Conservation (phyloP, 2,113 vertebrate genomes). For the Gnathonemus longibarbis region DNA sequence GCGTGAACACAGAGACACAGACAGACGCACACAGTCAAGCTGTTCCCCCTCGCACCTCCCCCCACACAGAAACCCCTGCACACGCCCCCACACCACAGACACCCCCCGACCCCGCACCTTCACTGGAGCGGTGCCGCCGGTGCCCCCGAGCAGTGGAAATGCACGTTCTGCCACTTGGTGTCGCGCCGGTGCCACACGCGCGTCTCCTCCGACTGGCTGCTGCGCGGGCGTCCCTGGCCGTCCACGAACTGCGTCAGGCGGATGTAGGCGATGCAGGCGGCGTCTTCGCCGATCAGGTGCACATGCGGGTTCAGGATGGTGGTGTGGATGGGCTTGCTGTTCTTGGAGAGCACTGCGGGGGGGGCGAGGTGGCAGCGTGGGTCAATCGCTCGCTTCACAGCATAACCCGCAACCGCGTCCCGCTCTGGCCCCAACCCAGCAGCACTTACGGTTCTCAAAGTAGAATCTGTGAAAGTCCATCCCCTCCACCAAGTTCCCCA, state of each 20-base stretch:
- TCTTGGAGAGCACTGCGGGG: conserved; percentile 80
- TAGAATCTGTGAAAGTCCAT: conserved; percentile 99
- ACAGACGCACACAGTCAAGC: not conserved
- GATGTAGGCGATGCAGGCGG: conserved; percentile 87
- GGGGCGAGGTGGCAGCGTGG: not conserved
- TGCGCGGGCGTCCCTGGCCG: conserved; percentile 80
- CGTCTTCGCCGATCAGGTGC: conserved; percentile 89
- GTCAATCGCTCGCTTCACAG: not conserved
- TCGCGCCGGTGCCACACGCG: conserved; percentile 94
- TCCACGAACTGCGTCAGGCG: conserved; percentile 93
- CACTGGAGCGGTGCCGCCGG: conserved; percentile 89
- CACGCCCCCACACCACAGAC: not conserved
- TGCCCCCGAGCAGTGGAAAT: conserved; percentile 95
- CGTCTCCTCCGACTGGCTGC: conserved; percentile 93
- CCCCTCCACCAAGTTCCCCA: conserved; percentile 92
- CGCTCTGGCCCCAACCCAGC: not conserved
- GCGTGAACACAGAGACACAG: not conserved
- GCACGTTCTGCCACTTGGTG: conserved; percentile 94
- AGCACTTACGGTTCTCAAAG: conserved; percentile 85
- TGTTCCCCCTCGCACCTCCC: not conserved
- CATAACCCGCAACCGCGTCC: not conserved
- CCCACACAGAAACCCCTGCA: not conserved
- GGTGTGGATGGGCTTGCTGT: conserved; percentile 93
- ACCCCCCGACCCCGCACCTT: conserved; percentile 55
- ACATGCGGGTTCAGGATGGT: conserved; percentile 96